A percentile compares a stretch with the other conserved stretches of the same genome.
These are phyloP conservation scores for Montipora foliosa DNA, from an alignment of 64 coral and sea anemone genomes.

Conservation along the genomic window DNA sequence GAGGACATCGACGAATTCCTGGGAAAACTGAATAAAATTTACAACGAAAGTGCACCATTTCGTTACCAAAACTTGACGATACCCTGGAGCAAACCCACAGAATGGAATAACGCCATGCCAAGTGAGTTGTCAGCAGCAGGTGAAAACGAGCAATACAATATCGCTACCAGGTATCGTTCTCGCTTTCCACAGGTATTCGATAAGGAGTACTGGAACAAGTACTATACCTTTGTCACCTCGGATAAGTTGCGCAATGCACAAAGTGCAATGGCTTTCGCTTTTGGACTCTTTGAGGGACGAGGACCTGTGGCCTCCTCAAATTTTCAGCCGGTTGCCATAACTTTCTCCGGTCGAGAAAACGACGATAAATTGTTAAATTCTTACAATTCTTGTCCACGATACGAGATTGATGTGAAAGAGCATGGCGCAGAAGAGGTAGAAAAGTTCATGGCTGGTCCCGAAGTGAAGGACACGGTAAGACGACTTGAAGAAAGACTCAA, in stretches of 20 bases:
- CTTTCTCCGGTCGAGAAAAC: constrained; percentile 42
- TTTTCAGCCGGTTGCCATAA: constrained; percentile 73
- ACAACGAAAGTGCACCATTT: constrained; percentile 37
- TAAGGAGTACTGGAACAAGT: constrained; percentile 65
- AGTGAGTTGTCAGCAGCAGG: constrained; percentile 53
- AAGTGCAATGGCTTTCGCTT: constrained; percentile 78
- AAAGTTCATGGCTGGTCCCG: constrained; percentile 44
- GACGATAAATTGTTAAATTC: constrained; percentile 63
- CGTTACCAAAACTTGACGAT: constrained; percentile 59
- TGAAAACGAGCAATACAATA: constrained; percentile 62
- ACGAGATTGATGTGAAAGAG: constrained; percentile 26
- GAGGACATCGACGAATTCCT: constrained; percentile 41
- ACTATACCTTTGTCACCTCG: constrained; percentile 52
- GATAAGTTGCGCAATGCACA: constrained; percentile 40
- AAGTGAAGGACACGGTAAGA: constrained; percentile 31
- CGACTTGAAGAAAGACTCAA: constrained; percentile 63
- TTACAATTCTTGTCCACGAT: constrained; percentile 64
- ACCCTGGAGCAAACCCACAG: constrained; percentile 30
- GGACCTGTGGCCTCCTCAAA: constrained; percentile 43
- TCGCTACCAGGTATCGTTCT: constrained; percentile 62
- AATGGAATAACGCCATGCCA: constrained; percentile 34
- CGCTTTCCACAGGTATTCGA: constrained; percentile 54
- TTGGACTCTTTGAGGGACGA: constrained; percentile 69
- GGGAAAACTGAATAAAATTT: constrained; percentile 57
- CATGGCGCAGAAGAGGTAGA: constrained; percentile 47